Percentiles rank a stretch among this genome's conserved stretches.
phyloP scores from a whole-genome alignment of 2,797 vertebrate genomes.

The Ptychobarbus kaznakovi region DNA sequence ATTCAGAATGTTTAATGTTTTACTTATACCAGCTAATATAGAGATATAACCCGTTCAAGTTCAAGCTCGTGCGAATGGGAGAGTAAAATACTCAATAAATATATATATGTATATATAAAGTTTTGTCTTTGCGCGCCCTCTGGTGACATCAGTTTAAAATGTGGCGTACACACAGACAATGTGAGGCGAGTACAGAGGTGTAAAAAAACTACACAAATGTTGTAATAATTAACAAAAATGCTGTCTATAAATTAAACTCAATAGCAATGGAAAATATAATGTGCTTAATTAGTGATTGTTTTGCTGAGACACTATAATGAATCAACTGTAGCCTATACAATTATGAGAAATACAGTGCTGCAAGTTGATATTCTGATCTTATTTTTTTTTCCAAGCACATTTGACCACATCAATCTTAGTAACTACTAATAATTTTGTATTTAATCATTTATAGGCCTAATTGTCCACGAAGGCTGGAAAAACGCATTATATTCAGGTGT shows the following conservation, averaged over 20 bases:
- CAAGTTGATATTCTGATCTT: neutral
- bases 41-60: neutral
- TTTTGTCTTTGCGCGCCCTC: conserved; percentile 16
- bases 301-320: neutral
- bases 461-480: too few relatives aligned
- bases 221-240: neutral
- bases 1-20: neutral
- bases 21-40: neutral
- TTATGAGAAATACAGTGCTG: neutral
- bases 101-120: neutral
- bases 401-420: neutral
- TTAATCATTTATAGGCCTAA: too few relatives aligned
- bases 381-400: neutral
- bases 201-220: neutral
- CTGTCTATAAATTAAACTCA: neutral
- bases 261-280: neutral
- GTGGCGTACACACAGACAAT: neutral
- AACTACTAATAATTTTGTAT: neutral
- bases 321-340: neutral
- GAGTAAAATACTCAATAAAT: too few relatives aligned
- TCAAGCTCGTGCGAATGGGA: neutral
- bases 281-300: neutral
- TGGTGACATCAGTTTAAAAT: neutral
- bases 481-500: neutral
- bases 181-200: neutral